Percentiles rank a stretch among this genome's conserved stretches.
phyloP scores from a whole-genome alignment of 2,888 invertebrate genomes.

The Bhutanitis thaidina region DNA sequence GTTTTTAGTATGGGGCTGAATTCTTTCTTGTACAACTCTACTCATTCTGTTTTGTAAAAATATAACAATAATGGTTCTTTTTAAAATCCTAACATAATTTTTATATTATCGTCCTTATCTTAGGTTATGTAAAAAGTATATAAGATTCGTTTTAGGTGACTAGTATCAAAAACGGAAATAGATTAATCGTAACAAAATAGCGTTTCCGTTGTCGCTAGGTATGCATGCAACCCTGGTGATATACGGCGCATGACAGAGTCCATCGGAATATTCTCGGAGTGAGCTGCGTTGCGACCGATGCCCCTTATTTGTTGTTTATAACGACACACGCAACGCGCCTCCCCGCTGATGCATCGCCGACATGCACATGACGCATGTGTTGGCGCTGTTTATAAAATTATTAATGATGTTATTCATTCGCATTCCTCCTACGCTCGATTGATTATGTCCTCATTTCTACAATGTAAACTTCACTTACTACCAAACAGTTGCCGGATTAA shows the following conservation, averaged over 20 bases:
- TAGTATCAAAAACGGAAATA: too few species aligned
- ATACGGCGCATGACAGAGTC: constrained; percentile 49
- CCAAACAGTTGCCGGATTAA: background rate
- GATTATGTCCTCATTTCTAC: constrained; percentile 3
- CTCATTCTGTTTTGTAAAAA: too few species aligned
- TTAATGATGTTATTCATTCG: constrained; percentile 14
- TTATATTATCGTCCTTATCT: too few species aligned
- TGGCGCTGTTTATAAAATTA: constrained; percentile 13
- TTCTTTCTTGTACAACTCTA: too few species aligned
- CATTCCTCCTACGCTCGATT: constrained; percentile 4
- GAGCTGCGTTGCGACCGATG: constrained; percentile 51
- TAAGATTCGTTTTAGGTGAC: too few species aligned
- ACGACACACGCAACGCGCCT: constrained; percentile 22
- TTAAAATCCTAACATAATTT: too few species aligned
- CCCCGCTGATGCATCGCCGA: constrained; percentile 11
- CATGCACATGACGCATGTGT: constrained; percentile 14
- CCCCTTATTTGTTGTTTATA: constrained; percentile 58
- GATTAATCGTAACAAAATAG: too few species aligned
- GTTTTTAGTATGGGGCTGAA: too few species aligned
- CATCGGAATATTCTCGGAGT: constrained; percentile 66
- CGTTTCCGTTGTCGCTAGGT: too few species aligned
- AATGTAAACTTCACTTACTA: background rate
- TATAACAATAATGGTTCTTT: too few species aligned
- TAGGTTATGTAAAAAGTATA: too few species aligned
- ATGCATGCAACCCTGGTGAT: constrained; percentile 23